A percentile compares a stretch with the other conserved stretches of the same genome.
These are phyloP conservation scores for Leptopilina syphax DNA, from an alignment of 2,888 invertebrate genomes.

Conservation along the genomic window DNA sequence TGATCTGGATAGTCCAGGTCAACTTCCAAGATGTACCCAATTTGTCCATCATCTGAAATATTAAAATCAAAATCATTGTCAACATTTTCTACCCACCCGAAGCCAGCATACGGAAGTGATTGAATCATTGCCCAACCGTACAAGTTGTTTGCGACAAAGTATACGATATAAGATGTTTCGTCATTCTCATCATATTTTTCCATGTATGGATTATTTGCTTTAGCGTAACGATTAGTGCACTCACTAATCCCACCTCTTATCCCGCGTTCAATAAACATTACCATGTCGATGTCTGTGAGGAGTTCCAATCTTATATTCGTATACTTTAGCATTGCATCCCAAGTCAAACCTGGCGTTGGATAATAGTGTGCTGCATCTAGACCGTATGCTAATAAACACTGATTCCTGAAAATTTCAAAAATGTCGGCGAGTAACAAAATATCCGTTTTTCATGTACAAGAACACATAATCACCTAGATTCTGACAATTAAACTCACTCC, in stretches of 20 bases:
- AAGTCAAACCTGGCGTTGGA: slow-evolving; percentile 51
- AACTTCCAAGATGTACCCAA: slow-evolving; percentile 41
- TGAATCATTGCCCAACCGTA: slow-evolving; percentile 42
- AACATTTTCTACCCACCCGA: slow-evolving; percentile 30
- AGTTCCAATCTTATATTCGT: slow-evolving; percentile 43
- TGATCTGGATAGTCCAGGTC: slow-evolving; percentile 37
- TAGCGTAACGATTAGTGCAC: slow-evolving; percentile 56
- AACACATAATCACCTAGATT: slow-evolving; percentile 5
- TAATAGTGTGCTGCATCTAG: slow-evolving; percentile 46
- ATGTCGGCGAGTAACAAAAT: slow-evolving; percentile 34
- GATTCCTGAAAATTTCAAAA: slow-evolving; percentile 48
- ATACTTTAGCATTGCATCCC: slow-evolving; percentile 52
- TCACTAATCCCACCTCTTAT: slow-evolving; percentile 36
- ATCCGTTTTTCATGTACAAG: not conserved
- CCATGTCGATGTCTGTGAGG: slow-evolving; percentile 22
- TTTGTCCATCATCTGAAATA: not conserved
- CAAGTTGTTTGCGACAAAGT: slow-evolving; percentile 39
- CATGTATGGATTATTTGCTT: slow-evolving; percentile 47
- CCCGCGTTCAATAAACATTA: slow-evolving; percentile 16
- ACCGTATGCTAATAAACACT: slow-evolving; percentile 45
- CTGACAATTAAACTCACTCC: no score
- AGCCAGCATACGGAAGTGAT: slow-evolving; percentile 12
- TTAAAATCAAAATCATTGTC: not conserved
- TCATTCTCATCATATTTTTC: not conserved
- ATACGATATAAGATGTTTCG: not conserved